Evolutionary conservation across 2,113 vertebrate species (phyloP).

Genomic region (Nothoprocta perdicaria): DNA sequence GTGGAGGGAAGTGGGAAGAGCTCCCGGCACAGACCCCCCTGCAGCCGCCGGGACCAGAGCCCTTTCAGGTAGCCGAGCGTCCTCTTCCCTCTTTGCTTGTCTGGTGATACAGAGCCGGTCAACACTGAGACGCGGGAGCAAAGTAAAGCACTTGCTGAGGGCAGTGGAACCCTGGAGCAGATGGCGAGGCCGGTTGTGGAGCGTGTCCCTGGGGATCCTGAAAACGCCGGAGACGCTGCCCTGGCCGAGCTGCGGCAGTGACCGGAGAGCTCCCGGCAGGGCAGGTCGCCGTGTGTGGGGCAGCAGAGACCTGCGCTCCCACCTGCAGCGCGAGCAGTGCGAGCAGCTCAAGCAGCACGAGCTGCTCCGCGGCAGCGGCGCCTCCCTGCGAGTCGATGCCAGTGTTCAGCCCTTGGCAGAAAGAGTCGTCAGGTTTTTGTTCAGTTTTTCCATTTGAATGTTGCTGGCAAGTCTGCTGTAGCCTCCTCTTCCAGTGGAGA

Average conservation of each 20-base stretch:
- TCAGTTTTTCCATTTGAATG: neutral
- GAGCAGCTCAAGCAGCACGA: no score
- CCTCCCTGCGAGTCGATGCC: neutral
- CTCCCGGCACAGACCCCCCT: accelerated
- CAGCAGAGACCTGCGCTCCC: no score
- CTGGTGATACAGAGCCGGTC: neutral
- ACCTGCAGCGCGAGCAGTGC: no score
- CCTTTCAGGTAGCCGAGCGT: accelerated
- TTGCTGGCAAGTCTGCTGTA: neutral
- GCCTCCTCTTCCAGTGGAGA: neutral
- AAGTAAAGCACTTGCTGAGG: neutral
- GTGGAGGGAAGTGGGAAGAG: neutral
- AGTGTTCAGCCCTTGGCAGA: neutral
- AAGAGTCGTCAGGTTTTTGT: accelerated
- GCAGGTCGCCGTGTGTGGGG: no score
- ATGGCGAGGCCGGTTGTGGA: neutral
- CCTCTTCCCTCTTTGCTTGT: no score
- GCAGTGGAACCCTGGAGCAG: no score
- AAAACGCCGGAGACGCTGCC: neutral
- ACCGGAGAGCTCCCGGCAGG: no score
- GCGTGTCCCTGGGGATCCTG: neutral
- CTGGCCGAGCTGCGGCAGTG: no score
- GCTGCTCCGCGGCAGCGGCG: no score
- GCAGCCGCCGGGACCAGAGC: accelerated
- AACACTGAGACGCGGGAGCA: neutral